Conservation (phyloP, 2,888 invertebrate species). For the Lissocephala sabroskyi region DNA sequence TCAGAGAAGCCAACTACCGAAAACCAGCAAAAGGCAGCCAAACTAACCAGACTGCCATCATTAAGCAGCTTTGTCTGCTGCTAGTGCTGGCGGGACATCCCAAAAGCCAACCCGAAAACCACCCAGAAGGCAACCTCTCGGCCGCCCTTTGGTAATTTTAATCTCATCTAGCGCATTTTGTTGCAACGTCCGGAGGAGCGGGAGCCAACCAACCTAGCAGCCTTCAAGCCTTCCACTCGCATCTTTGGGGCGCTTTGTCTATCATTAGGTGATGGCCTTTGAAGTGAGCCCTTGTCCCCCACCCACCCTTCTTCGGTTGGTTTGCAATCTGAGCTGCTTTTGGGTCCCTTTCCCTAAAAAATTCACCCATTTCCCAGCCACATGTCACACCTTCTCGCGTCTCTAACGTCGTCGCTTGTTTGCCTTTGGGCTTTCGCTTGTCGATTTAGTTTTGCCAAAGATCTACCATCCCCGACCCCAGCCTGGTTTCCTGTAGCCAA, state of each 20-base stretch:
- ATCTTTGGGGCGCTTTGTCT: constrained; percentile 28
- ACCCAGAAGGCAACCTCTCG: not conserved
- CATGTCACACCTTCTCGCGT: constrained; percentile 8
- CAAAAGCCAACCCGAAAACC: not conserved
- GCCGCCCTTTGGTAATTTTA: constrained; percentile 36
- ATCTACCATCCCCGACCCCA: constrained; percentile 2
- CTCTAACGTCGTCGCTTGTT: constrained; percentile 10
- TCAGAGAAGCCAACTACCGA: constrained; percentile 11
- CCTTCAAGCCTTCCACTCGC: constrained; percentile 3
- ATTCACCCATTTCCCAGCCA: no score
- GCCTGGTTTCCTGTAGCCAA: constrained; percentile 19
- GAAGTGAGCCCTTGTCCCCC: not conserved
- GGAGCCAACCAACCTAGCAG: no score
- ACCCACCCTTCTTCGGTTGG: constrained; percentile 6
- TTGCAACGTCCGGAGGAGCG: no score
- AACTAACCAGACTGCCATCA: constrained; percentile 23
- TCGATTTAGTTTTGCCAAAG: constrained; percentile 20
- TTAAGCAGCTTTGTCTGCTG: constrained; percentile 34
- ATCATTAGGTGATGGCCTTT: constrained; percentile 23
- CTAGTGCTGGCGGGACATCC: constrained; percentile 1
- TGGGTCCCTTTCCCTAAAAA: no score
- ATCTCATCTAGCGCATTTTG: constrained; percentile 29
- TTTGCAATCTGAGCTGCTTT: constrained; percentile 7
- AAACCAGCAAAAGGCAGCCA: constrained; percentile 7
- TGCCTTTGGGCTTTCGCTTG: constrained; percentile 19